A percentile compares a stretch with the other conserved stretches of the same genome.
These are phyloP conservation scores for Apogon hyalosoma DNA, from an alignment of 2,797 vertebrate genomes.

Conservation along the genomic window DNA sequence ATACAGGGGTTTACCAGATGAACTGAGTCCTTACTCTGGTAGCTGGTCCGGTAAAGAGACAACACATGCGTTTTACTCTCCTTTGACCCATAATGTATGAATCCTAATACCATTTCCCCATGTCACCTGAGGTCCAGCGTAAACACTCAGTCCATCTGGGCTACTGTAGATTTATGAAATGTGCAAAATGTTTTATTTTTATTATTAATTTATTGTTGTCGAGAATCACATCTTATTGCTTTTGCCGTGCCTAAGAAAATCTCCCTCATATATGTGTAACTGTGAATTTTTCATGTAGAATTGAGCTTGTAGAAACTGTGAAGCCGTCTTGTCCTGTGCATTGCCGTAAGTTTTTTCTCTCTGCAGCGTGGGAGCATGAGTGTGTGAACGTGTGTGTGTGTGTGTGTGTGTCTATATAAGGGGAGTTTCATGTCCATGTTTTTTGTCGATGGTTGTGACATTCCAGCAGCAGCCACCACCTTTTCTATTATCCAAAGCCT, in stretches of 20 bases:
- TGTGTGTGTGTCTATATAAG: conserved; percentile 54
- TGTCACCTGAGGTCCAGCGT: conserved; percentile 45
- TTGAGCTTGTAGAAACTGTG: conserved; percentile 76
- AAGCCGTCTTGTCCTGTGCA: conserved; percentile 77
- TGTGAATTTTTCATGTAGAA: conserved; percentile 76
- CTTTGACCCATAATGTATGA: conserved; percentile 31
- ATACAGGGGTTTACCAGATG: conserved; percentile 53
- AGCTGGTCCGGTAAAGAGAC: conserved; percentile 20
- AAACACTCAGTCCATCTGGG: conserved; percentile 67
- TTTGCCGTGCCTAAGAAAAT: conserved; percentile 77
- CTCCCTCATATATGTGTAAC: conserved; percentile 67
- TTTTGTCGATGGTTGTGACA: conserved; percentile 78
- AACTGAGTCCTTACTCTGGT: conserved; percentile 60
- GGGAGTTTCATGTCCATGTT: conserved; percentile 67
- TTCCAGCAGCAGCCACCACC: conserved; percentile 78
- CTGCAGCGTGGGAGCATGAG: conserved; percentile 34
- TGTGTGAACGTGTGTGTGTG: conserved; percentile 15
- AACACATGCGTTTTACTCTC: conserved; percentile 18
- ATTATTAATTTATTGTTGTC: conserved; percentile 60
- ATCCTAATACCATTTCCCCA: background rate
- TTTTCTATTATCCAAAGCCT: conserved; percentile 85
- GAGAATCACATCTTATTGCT: conserved; percentile 69
- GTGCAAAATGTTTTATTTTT: conserved; percentile 67
- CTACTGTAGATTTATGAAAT: conserved; percentile 48
- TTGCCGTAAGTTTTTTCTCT: conserved; percentile 69